These are phyloP conservation scores for Epirrita christyi DNA, from an alignment of 2,888 invertebrate genomes.

Conservation along the genomic window DNA sequence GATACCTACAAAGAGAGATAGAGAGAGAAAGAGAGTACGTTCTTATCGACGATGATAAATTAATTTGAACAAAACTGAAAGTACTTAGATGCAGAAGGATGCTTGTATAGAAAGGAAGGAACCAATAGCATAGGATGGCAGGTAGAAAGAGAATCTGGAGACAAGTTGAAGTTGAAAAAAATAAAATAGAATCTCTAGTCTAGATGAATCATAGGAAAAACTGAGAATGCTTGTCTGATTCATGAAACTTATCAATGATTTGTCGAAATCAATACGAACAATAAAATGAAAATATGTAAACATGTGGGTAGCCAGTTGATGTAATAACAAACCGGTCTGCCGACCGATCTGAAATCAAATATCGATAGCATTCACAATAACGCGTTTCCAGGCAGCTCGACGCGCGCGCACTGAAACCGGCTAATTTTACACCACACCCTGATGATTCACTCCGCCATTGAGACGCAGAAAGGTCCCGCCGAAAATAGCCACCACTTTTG, in stretches of 20 bases:
- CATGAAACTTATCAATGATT: neutral
- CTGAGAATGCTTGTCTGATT: neutral
- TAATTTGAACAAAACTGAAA: no score
- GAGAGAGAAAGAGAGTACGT: no score
- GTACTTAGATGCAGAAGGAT: no score
- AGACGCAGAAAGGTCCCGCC: slow-evolving; percentile 64
- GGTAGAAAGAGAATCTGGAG: neutral
- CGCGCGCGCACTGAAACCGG: slow-evolving; percentile 51
- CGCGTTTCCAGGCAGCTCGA: slow-evolving; percentile 32
- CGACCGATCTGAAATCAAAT: slow-evolving; percentile 13
- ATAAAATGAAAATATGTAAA: neutral
- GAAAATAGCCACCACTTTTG: slow-evolving; percentile 58
- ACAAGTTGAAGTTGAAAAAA: neutral
- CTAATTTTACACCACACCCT: slow-evolving; percentile 64
- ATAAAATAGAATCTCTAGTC: neutral
- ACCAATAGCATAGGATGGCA: no score
- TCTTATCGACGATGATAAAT: no score
- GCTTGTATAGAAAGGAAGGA: no score
- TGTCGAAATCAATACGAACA: neutral
- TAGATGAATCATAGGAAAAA: neutral
- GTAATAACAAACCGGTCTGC: slow-evolving; percentile 32
- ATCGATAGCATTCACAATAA: slow-evolving; percentile 23
- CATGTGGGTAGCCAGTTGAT: neutral
- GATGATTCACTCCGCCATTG: slow-evolving; percentile 69
- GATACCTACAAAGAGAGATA: no score